A percentile compares a stretch with the other conserved stretches of the same genome.
Evolutionary conservation across 1,140 invertebrate species (phyloP).

Genomic region (Calliopsis andreniformis): DNA sequence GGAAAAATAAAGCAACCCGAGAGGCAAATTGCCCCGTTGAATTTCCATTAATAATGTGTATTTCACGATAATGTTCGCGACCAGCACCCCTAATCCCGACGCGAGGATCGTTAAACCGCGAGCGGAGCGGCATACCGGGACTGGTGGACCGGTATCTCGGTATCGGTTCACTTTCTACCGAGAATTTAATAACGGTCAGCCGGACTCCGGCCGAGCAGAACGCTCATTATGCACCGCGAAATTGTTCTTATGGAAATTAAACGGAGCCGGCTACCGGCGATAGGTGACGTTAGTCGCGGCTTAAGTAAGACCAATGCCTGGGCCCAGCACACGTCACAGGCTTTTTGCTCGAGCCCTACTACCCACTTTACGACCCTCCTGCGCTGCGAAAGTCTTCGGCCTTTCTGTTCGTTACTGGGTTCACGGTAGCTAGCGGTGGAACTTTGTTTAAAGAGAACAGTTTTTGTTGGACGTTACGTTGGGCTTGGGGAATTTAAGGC

Average conservation of each 20-base stretch:
- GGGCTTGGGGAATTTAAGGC: too few species aligned
- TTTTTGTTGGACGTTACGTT: background rate
- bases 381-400: background rate
- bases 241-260: slow-evolving; percentile 62
- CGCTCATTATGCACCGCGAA: slow-evolving; percentile 58
- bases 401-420: background rate
- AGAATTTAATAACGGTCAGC: slow-evolving; percentile 62
- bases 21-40: background rate
- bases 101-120: slow-evolving; percentile 41
- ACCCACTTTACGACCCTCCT: slow-evolving; percentile 31
- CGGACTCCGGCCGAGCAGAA: slow-evolving; percentile 37
- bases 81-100: slow-evolving; percentile 13
- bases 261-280: slow-evolving; percentile 25
- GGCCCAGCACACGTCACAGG: slow-evolving; percentile 14
- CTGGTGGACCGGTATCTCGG: slow-evolving; percentile 41
- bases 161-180: slow-evolving; percentile 60
- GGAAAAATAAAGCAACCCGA: background rate
- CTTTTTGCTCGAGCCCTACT: slow-evolving; percentile 35
- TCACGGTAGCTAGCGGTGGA: background rate
- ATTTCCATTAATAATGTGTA: slow-evolving; percentile 40
- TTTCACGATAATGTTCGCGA: slow-evolving; percentile 33
- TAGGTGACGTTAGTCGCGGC: slow-evolving; percentile 32
- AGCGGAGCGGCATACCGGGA: slow-evolving; percentile 14
- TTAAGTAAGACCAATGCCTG: slow-evolving; percentile 31
- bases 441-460: too few species aligned